Conservation (phyloP, 1,140 invertebrate species). For the Saccostrea cuccullata region DNA sequence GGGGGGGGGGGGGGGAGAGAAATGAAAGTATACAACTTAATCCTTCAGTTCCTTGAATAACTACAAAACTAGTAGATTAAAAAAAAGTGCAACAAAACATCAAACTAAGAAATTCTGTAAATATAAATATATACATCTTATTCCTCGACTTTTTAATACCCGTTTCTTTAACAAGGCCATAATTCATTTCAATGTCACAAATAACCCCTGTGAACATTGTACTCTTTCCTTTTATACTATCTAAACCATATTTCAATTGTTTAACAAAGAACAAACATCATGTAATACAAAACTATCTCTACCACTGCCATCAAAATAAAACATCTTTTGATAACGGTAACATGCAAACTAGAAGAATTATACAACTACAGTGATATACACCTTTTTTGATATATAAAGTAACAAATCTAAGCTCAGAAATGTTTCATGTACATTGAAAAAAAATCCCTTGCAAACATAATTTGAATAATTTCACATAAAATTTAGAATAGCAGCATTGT, state of each 20-base stretch:
- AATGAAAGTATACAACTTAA: constrained; percentile 7
- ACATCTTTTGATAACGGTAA: constrained; percentile 26
- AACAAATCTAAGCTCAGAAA: constrained; percentile 3
- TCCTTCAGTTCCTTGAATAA: neutral
- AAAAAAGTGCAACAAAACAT: neutral
- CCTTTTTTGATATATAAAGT: neutral
- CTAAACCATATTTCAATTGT: constrained; percentile 14
- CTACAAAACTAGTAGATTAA: neutral
- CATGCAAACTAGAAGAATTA: constrained; percentile 23
- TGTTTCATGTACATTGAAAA: neutral
- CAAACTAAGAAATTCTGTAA: neutral
- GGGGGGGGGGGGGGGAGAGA: neutral
- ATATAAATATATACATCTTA: constrained; percentile 24
- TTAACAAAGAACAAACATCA: constrained; percentile 27
- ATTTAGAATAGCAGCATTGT: neutral
- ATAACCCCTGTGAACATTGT: neutral
- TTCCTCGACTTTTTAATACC: neutral
- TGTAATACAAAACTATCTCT: constrained; percentile 25
- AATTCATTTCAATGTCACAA: neutral
- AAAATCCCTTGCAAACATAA: too few relatives aligned
- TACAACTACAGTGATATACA: constrained; percentile 21
- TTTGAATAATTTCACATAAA: neutral
- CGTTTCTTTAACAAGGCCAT: neutral
- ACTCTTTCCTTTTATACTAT: neutral
- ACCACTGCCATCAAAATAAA: neutral